phyloP scores from a whole-genome alignment of 2,888 invertebrate genomes.

The Pammene aurita region DNA sequence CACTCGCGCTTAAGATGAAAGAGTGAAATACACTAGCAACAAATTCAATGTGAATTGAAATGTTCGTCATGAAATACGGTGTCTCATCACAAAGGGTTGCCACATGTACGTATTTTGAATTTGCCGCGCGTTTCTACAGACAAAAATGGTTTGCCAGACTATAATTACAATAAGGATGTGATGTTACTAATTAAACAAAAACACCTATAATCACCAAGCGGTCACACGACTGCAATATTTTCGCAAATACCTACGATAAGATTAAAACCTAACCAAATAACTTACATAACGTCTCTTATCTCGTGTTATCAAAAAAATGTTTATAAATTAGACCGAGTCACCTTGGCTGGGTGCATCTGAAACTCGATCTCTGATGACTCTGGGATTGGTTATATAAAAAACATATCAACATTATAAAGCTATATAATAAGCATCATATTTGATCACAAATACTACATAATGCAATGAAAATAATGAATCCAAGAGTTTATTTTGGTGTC shows the following conservation, averaged over 20 bases:
- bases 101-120: too few species aligned
- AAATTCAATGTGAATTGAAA: too few species aligned
- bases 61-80: too few species aligned
- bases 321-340: constrained; percentile 35
- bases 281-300: constrained; percentile 27
- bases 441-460: not conserved
- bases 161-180: not conserved
- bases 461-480: too few species aligned
- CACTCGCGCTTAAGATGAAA: too few species aligned
- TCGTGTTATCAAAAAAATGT: constrained; percentile 30
- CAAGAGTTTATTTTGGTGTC: too few species aligned
- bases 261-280: constrained; percentile 18
- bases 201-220: constrained; percentile 6
- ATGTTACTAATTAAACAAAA: not conserved
- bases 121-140: too few species aligned
- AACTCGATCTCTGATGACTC: not conserved
- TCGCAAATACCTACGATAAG: constrained; percentile 15
- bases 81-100: too few species aligned
- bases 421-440: not conserved
- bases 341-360: constrained; percentile 32
- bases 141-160: not conserved
- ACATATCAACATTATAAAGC: not conserved
- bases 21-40: too few species aligned
- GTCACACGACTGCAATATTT: not conserved
- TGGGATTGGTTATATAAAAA: not conserved